Evolutionary conservation across 2,888 invertebrate genomes (phyloP), one percentile per base, ranked within the genome.

Genomic region (Pseudococcus viburni): DNA sequence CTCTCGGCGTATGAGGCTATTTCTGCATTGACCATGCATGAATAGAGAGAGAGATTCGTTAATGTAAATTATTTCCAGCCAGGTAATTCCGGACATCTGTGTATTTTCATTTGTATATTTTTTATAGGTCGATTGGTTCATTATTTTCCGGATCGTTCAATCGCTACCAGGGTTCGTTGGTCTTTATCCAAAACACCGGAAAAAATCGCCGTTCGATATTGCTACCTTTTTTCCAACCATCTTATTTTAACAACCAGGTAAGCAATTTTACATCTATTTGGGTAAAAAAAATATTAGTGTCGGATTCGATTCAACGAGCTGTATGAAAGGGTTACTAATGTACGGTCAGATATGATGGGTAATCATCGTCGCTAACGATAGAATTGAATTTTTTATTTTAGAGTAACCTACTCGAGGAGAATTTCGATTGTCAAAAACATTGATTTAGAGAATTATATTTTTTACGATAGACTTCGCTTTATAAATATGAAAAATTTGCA

Each of bases 191-290:
- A 88, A 73, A 88, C 88, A 26, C 93, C 93, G 88, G 95, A 95
- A 90, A 95, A 95, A 90, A 95, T 95, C 91, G 93, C 93, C 9
- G 92, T 95, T 2, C 93, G 97, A 0, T 97, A 97, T 91, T 97
- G 97, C 90, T 98, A 96, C 91, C 94, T 98, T 26, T 98, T 98
- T 92, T 97, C 97, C 89, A 97, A 97, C 93, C 96, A 97, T 91
- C 93, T 97, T 90, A 94, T 98, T 90, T 93, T 97, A 85, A 96
- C 97, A 0, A 97, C 96, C 3, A 93, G 95, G 92, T 94, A 93
- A 89, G 33, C 64, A 8, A 26, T 73, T 64, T 22, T 22, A 22
- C 64, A 12, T 64, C 8, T 59, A n/a, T 9, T 42, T 9, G 42
- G 9, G 42, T 8, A 42, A 42, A 3, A 42, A 9, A 17, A 0